A percentile compares a stretch with the other conserved stretches of the same genome.
Evolutionary conservation across 1,140 invertebrate species (phyloP).

Genomic region (Palaemon carinicauda): DNA sequence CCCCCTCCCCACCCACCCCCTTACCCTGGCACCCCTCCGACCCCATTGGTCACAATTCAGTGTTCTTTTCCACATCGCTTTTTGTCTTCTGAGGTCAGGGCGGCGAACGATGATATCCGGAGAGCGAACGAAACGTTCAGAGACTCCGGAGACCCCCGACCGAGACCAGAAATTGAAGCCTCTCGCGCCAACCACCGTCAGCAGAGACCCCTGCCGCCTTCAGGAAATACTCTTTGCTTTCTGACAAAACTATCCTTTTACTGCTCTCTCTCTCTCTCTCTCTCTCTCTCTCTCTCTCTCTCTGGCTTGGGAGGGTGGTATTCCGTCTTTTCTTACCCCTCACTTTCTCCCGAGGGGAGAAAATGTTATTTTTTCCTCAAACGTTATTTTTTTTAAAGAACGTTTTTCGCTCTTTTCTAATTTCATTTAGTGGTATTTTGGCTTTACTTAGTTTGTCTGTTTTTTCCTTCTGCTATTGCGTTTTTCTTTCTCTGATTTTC

Average conservation of each 20-base stretch:
- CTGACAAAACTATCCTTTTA: conserved; percentile 54
- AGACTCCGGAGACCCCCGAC: conserved; percentile 28
- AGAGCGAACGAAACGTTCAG: not conserved
- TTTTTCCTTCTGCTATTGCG: too few relatives aligned
- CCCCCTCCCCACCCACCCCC: not conserved
- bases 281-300: conserved; percentile 22
- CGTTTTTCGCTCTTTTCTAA: too few relatives aligned
- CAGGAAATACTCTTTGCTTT: conserved; percentile 42
- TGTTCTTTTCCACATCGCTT: not conserved
- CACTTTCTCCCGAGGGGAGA: not conserved
- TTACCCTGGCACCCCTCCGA: not conserved
- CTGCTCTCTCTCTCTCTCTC: conserved; percentile 11
- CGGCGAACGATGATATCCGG: not conserved
- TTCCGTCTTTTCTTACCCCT: not conserved
- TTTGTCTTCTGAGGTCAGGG: not conserved
- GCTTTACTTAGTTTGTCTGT: too few relatives aligned
- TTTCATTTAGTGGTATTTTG: too few relatives aligned
- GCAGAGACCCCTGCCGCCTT: conserved; percentile 16
- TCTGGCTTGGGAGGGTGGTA: not conserved
- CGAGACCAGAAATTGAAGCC: conserved; percentile 45
- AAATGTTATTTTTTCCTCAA: too few relatives aligned
- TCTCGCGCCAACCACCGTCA: conserved; percentile 9
- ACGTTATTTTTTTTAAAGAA: too few relatives aligned
- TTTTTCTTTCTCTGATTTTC: too few relatives aligned
- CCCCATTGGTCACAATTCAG: not conserved